Base-by-base conservation (phyloP, 2,888 invertebrate species). In the Zootermopsis nevadensis region DNA sequence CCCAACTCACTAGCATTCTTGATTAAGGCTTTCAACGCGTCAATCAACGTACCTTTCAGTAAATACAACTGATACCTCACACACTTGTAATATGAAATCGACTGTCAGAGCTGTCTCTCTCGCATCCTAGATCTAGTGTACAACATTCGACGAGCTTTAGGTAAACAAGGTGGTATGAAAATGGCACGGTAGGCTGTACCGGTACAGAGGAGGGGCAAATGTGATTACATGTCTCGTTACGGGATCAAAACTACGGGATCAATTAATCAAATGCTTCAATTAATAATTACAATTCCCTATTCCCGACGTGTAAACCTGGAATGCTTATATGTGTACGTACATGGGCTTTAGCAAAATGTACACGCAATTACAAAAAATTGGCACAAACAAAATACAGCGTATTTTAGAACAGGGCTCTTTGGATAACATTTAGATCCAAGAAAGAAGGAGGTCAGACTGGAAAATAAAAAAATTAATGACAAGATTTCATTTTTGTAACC, bases 231-330 rank as follows among this genome's bases (percentile, higher is more conserved):
- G 74, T 69, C 69, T 69, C 69, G 69, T 69, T 69, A 69, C 69
- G 69, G 33, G 69, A 74, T 38, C 74, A 38, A 74, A 74, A 74
- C 74, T 38, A 38, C 74, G 15, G 38, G 74, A 74, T 74, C 74
- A 74, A 74, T 74, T 74, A 74, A 74, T 74, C 74, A 74, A 42
- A 74, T 74, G 74, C 74, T 74, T 38, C 74, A 74, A 74, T 74
- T 74, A 74, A 74, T 74, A 74, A 74, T 74, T 74, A 74, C 74
- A 74, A n/a, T 42, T 74, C 69, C 33, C 33, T 33, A 30, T 33
- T 27, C 33, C 74, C 33, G 38, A 38, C 74, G 38, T 38, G 38
- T 42, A 35, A 60, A 12, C 27, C 6, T 27, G n/a, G 60, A 27
- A 60, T n/a, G 60, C 27, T 60, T 60, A 60, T 27, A 15, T 48